Conservation (phyloP, 2,113 vertebrate genomes). For the Seriola rivoliana region DNA sequence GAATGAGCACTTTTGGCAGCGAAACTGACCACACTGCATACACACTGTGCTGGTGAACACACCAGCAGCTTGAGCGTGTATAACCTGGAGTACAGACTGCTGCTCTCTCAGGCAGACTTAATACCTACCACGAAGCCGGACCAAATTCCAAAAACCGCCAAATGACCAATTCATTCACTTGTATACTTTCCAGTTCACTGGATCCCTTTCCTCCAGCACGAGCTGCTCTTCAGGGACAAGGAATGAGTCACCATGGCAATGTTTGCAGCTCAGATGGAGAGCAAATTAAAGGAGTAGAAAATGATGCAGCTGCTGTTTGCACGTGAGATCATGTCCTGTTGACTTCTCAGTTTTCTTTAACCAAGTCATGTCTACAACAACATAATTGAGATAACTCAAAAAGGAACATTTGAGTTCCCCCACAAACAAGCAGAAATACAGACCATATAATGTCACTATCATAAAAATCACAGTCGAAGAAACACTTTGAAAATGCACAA, state of each 20-base stretch:
- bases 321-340: slow-evolving; percentile 29
- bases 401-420: not conserved
- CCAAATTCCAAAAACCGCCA: slow-evolving; percentile 26
- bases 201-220: slow-evolving; percentile 23
- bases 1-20: not conserved
- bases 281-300: slow-evolving; percentile 37
- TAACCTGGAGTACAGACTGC: slow-evolving; percentile 23
- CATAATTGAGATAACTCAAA: not conserved
- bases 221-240: slow-evolving; percentile 28
- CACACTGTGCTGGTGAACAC: not conserved
- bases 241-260: slow-evolving; percentile 44
- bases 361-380: not conserved
- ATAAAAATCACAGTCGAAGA: not conserved
- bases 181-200: slow-evolving; percentile 38
- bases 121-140: slow-evolving; percentile 31
- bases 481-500: not conserved
- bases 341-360: slow-evolving; percentile 4
- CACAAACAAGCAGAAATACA: not conserved
- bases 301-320: slow-evolving; percentile 43
- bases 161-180: slow-evolving; percentile 43
- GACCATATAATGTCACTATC: not conserved
- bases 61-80: slow-evolving; percentile 14
- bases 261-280: slow-evolving; percentile 28
- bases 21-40: slow-evolving; percentile 21
- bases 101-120: slow-evolving; percentile 12